Evolutionary conservation across 2,888 invertebrate genomes (phyloP).

Genomic region (Peribatodes rhomboidaria): DNA sequence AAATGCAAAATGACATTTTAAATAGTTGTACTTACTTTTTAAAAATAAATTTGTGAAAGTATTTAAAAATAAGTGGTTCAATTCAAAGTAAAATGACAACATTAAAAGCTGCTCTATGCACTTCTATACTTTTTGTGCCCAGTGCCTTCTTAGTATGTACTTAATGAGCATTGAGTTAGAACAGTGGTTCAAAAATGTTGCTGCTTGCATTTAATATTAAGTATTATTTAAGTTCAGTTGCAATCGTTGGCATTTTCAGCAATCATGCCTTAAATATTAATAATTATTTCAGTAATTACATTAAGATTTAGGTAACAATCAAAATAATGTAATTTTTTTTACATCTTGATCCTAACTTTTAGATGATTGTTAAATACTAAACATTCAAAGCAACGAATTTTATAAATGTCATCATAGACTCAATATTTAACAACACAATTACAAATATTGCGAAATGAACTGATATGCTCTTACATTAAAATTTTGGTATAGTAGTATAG

Average conservation of each 20-base stretch:
- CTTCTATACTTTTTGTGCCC: neutral
- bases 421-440: neutral
- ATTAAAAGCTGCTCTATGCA: neutral
- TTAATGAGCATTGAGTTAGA: neutral
- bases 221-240: neutral
- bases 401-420: neutral
- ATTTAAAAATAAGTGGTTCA: neutral
- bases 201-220: no score
- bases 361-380: neutral
- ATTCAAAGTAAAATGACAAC: neutral
- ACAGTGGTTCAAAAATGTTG: constrained; percentile 2
- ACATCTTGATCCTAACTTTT: neutral
- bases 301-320: constrained; percentile 31
- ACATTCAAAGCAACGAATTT: neutral
- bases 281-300: constrained; percentile 17
- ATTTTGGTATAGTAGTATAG: constrained; percentile 12
- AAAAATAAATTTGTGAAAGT: no score
- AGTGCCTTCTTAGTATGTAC: neutral
- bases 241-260: constrained; percentile 32
- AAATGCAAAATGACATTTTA: no score
- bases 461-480: constrained; percentile 3
- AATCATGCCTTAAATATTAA: constrained; percentile 20
- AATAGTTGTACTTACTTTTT: no score
- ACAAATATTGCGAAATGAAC: neutral
- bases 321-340: constrained; percentile 5